These are phyloP conservation scores for Hipparchia semele DNA, from an alignment of 2,888 invertebrate genomes.

Conservation along the genomic window DNA sequence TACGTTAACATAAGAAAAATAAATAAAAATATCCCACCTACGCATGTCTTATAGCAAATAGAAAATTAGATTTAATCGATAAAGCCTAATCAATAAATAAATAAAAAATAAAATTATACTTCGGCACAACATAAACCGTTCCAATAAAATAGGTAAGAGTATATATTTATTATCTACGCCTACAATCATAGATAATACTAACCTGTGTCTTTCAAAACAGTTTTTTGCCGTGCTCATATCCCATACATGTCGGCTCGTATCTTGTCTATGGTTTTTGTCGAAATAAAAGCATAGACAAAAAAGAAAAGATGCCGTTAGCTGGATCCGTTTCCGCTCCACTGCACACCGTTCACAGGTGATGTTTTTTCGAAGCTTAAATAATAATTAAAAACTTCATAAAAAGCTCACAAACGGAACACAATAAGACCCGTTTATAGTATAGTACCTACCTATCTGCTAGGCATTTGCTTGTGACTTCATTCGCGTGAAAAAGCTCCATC, in stretches of 20 bases:
- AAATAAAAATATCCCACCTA: too few species aligned
- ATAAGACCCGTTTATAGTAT: slow-evolving; percentile 31
- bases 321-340: slow-evolving; percentile 78
- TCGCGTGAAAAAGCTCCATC: not conserved
- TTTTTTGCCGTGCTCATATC: slow-evolving; percentile 70
- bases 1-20: too few species aligned
- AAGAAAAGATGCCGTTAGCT: slow-evolving; percentile 75
- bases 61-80: too few species aligned
- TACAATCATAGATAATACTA: slow-evolving; percentile 25
- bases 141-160: not conserved
- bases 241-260: slow-evolving; percentile 72
- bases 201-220: slow-evolving; percentile 42
- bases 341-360: slow-evolving; percentile 76
- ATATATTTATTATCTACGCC: slow-evolving; percentile 21
- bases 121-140: not conserved
- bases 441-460: not conserved
- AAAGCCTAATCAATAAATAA: too few species aligned
- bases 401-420: slow-evolving; percentile 44
- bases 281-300: slow-evolving; percentile 61
- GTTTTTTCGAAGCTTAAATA: slow-evolving; percentile 66
- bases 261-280: slow-evolving; percentile 66
- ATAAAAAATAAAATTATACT: not conserved
- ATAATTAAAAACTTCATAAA: slow-evolving; percentile 68
- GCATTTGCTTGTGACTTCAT: not conserved
- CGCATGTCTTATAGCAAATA: too few species aligned